A percentile compares a stretch with the other conserved stretches of the same genome.
phyloP scores from a whole-genome alignment of 2,888 invertebrate species.

The Chaetogeoica ovagalla region DNA sequence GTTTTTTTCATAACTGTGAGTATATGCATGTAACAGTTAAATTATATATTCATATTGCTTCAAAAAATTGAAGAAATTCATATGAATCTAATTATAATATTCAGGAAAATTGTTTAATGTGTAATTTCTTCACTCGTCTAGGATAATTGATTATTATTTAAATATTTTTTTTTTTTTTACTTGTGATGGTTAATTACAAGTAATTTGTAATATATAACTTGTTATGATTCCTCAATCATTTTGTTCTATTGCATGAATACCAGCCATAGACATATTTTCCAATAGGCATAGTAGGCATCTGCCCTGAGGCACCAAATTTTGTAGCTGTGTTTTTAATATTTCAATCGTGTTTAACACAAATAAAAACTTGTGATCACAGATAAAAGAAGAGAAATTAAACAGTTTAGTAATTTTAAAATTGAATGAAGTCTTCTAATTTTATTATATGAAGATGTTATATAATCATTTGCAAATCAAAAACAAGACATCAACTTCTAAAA shows the following conservation, averaged over 20 bases:
- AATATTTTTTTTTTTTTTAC: neutral
- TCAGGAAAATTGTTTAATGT: conserved; percentile 16
- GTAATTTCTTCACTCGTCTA: conserved; percentile 1
- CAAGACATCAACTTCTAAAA: no score
- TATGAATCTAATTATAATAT: neutral
- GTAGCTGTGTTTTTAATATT: no score
- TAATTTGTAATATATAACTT: neutral
- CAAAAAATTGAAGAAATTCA: neutral
- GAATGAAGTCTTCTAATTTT: no score
- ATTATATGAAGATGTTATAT: no score
- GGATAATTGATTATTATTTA: neutral
- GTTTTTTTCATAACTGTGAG: neutral
- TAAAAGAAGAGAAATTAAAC: no score
- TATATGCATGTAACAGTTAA: conserved; percentile 37
- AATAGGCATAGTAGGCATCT: no score
- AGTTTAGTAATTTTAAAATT: no score
- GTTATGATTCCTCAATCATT: neutral
- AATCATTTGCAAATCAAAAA: no score
- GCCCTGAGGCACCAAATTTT: no score
- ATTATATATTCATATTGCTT: neutral
- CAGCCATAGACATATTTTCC: no score
- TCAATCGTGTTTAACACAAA: no score
- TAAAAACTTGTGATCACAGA: no score
- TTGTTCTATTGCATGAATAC: conserved; percentile 36
- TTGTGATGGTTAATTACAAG: neutral